phyloP scores from a whole-genome alignment of 2,113 vertebrate species.

The Calidris pugnax region DNA sequence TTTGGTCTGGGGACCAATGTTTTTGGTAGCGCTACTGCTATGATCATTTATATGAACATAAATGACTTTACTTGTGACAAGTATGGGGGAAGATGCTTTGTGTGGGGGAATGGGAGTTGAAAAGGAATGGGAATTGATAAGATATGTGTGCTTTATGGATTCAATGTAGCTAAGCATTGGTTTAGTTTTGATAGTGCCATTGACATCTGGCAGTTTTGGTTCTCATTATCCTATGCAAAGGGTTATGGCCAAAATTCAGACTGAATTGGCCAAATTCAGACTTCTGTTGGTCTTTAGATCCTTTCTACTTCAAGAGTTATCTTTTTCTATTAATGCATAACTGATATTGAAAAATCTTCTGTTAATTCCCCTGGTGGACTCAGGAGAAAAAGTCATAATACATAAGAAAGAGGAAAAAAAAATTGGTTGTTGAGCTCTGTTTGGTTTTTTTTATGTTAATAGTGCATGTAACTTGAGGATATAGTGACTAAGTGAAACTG shows the following conservation, averaged over 20 bases:
- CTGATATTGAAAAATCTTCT: not conserved
- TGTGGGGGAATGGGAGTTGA: not conserved
- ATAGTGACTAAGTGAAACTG: not conserved
- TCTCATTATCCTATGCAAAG: not conserved
- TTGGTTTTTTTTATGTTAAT: not conserved
- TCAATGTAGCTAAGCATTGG: not conserved
- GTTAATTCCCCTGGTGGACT: not conserved
- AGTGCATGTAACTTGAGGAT: not conserved
- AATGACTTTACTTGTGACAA: not conserved
- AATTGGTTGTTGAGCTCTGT: not conserved
- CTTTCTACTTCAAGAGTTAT: not conserved
- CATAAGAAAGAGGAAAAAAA: not conserved
- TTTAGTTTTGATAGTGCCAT: not conserved
- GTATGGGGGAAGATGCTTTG: not conserved
- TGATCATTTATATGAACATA: not conserved
- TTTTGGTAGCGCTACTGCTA: not conserved
- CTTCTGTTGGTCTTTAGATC: not conserved
- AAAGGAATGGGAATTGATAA: not conserved
- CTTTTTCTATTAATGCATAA: not conserved
- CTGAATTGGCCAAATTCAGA: not conserved
- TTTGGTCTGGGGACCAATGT: not conserved
- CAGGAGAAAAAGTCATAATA: not conserved
- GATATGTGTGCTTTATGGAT: not conserved
- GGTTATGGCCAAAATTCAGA: not conserved
- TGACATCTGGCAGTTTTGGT: not conserved